These are phyloP conservation scores for Zonotrichia leucophrys DNA, from an alignment of 2,113 vertebrate genomes.

Conservation along the genomic window DNA sequence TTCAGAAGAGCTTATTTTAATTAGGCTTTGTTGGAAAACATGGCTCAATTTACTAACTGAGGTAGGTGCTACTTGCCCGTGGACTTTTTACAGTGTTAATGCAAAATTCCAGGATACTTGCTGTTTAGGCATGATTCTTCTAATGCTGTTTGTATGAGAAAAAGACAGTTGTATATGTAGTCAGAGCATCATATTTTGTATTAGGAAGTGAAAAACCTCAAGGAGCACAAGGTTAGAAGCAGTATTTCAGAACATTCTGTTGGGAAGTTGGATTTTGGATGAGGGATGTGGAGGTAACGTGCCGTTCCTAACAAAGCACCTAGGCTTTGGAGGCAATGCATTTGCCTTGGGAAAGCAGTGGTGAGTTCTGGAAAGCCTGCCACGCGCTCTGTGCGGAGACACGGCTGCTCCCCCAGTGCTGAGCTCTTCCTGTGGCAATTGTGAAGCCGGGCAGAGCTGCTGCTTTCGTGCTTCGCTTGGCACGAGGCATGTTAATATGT, in stretches of 20 bases:
- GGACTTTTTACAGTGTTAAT: neutral
- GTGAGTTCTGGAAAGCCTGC: neutral
- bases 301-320: neutral
- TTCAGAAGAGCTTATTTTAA: slow-evolving; percentile 48
- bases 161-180: neutral
- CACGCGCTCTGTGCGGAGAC: neutral
- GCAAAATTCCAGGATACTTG: neutral
- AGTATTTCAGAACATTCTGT: neutral
- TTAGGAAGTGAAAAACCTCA: neutral
- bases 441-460: neutral
- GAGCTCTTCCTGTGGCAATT: slow-evolving; percentile 53
- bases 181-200: neutral
- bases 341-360: neutral
- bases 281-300: neutral
- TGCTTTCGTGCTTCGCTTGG: slow-evolving; percentile 48
- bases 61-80: neutral
- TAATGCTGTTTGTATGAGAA: neutral
- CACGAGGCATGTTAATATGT: slow-evolving; percentile 43
- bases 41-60: slow-evolving; percentile 5
- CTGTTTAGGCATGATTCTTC: neutral
- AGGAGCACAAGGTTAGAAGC: neutral
- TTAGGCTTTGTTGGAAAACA: slow-evolving; percentile 59
- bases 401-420: neutral
- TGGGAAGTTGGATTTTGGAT: neutral
- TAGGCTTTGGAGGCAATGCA: neutral